Evolutionary conservation across 2,113 vertebrate genomes (phyloP), one percentile per base, ranked within the genome.

Genomic region (Spheniscus mendiculus): DNA sequence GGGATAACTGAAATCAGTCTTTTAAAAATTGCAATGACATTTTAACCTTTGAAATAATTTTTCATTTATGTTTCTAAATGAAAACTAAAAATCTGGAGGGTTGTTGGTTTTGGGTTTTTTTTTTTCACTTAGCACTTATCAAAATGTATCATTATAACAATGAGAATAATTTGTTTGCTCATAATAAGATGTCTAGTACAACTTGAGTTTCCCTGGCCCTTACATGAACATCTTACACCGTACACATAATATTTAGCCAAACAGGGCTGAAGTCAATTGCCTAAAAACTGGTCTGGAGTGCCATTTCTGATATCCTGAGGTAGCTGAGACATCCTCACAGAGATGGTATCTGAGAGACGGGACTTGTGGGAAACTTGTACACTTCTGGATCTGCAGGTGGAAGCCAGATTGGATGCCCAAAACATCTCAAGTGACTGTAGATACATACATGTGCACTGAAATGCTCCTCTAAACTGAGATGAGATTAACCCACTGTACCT

Each of bases 211-310:
- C 83, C 66, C 65, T 71, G 6, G 9, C 6, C 17, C 13, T 62
- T 67, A 49, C 7, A 2, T 42, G 19, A 38, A 36, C 3, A 7
- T 22, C 6, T 72, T 55, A 15, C 5, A 38, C 4, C 25, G 4
- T 56, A 47, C 5, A 23, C 2, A 16, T 18, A 59, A 32, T 38
- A 83, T 65, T 86, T 72, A 47, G 26, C 40, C 20, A 77, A 36
- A 67, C 6, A 38, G 1, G 5, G 9, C 18, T 36, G 17, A 49
- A 72, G 7, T 5, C 1, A 4, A 2, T 23, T 52, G 11, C 15
- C 25, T 67, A 55, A 72, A 74, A 82, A 12, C 3, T 9, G 3
- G 3, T 86, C 25, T 59, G 22, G 52, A 32, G 12, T 65, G 26
- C 3, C 23, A 20, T 19, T 20, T 72, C 42, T 76, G 12, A 49